A percentile compares a stretch with the other conserved stretches of the same genome.
phyloP scores from a whole-genome alignment of 1,140 invertebrate genomes.

The Hyles vespertilio region DNA sequence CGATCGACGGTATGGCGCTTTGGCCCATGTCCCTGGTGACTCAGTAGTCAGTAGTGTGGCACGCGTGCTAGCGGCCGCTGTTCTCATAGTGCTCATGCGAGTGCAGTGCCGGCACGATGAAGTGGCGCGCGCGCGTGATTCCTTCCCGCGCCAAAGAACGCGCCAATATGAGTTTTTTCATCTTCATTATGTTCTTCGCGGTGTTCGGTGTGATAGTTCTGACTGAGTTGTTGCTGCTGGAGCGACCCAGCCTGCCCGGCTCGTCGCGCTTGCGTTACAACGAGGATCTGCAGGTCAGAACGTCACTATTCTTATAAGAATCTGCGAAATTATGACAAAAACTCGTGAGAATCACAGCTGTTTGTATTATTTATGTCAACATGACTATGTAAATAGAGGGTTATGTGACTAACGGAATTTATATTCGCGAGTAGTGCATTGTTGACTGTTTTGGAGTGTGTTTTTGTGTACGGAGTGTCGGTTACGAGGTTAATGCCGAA shows the following conservation, averaged over 20 bases:
- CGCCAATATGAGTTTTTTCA: constrained; percentile 90
- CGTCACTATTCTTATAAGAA: constrained; percentile 6
- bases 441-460: constrained; percentile 14
- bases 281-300: constrained; percentile 77
- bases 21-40: constrained; percentile 37
- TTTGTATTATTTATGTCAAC: too few species aligned
- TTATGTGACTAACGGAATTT: neutral
- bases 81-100: constrained; percentile 36
- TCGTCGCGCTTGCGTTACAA: constrained; percentile 65
- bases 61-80: constrained; percentile 29
- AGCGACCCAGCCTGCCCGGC: constrained; percentile 67
- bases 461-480: too few species aligned
- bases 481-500: constrained; percentile 12
- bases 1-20: constrained; percentile 30
- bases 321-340: neutral
- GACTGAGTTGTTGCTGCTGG: constrained; percentile 87
- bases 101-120: constrained; percentile 46
- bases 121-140: constrained; percentile 54
- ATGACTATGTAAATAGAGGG: too few species aligned
- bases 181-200: constrained; percentile 92
- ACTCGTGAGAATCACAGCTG: too few species aligned
- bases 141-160: constrained; percentile 80
- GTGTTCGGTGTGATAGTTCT: constrained; percentile 90
- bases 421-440: constrained; percentile 3
- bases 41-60: constrained; percentile 41